Conservation (phyloP, 2,888 invertebrate species). For the Allophyes oxyacanthae region DNA sequence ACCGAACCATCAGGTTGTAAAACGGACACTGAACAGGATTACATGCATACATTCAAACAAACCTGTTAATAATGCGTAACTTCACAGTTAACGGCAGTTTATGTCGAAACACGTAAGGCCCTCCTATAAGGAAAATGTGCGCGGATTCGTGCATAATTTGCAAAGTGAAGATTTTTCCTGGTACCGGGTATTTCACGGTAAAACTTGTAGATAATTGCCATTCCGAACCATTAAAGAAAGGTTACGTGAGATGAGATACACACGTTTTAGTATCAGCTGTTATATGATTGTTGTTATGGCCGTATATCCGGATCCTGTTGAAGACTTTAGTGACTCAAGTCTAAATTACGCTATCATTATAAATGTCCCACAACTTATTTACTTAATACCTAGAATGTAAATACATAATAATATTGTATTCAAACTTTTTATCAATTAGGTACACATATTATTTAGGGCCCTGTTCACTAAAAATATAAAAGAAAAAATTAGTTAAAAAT, state of each 20-base stretch:
- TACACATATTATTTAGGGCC: no score
- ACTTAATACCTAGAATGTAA: no score
- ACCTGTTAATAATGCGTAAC: conserved; percentile 38
- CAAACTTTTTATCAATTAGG: no score
- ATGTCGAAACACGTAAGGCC: conserved; percentile 39
- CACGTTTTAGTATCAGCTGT: neutral
- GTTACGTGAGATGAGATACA: neutral
- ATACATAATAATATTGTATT: no score
- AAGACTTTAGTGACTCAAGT: no score
- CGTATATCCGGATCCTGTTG: no score
- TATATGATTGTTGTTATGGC: no score
- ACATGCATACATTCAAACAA: conserved; percentile 21
- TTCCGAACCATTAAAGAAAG: conserved; percentile 2
- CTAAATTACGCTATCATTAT: no score
- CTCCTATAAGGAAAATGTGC: conserved; percentile 48
- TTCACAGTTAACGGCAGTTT: conserved; percentile 17
- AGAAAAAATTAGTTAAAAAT: no score
- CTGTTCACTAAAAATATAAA: no score
- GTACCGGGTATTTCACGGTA: conserved; percentile 25
- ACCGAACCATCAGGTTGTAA: neutral
- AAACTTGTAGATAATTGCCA: neutral
- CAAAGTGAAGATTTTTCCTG: conserved; percentile 31
- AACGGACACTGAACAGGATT: conserved; percentile 10
- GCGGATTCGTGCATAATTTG: conserved; percentile 30
- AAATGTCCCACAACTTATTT: no score